Percentiles rank a stretch among this genome's conserved stretches.
Conservation (phyloP, 2,797 vertebrate genomes). For the Phrynocephalus guinanensis region DNA sequence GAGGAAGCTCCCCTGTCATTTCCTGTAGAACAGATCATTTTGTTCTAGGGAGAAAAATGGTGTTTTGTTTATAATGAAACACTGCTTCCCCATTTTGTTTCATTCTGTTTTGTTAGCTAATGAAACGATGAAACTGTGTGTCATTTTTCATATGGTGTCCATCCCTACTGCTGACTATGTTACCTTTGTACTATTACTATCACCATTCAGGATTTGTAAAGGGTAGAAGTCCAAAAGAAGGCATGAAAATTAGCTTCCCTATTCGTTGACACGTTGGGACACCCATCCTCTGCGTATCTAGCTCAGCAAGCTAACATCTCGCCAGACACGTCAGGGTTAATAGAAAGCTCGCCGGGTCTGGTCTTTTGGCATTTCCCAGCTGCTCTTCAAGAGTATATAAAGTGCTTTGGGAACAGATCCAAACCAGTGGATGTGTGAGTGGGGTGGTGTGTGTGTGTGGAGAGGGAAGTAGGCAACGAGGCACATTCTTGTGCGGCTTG, state of each 20-base stretch:
- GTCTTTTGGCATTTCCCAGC: conserved; percentile 74
- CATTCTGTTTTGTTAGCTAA: too few relatives aligned
- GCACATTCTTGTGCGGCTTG: conserved; percentile 74
- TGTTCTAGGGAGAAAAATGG: too few relatives aligned
- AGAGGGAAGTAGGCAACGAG: conserved; percentile 60
- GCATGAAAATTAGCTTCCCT: neutral
- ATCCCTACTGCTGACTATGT: conserved; percentile 7
- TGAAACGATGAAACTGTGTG: too few relatives aligned
- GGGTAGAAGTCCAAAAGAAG: neutral
- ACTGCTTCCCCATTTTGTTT: too few relatives aligned
- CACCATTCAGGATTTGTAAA: neutral
- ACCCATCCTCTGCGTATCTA: conserved; percentile 6
- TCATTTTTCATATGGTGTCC: too few relatives aligned
- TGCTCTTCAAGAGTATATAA: conserved; percentile 77
- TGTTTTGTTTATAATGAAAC: too few relatives aligned
- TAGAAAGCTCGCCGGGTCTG: conserved; percentile 69
- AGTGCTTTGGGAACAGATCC: conserved; percentile 76
- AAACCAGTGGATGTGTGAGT: conserved; percentile 79
- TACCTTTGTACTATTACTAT: neutral
- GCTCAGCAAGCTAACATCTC: conserved; percentile 55
- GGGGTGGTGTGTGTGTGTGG: neutral
- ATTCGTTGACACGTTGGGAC: conserved; percentile 21
- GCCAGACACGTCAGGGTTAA: conserved; percentile 71
- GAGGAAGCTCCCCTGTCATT: too few relatives aligned
- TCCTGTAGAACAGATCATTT: too few relatives aligned